Evolutionary conservation across 2,113 vertebrate species (phyloP).

Genomic region (Melanotaenia duboulayi): DNA sequence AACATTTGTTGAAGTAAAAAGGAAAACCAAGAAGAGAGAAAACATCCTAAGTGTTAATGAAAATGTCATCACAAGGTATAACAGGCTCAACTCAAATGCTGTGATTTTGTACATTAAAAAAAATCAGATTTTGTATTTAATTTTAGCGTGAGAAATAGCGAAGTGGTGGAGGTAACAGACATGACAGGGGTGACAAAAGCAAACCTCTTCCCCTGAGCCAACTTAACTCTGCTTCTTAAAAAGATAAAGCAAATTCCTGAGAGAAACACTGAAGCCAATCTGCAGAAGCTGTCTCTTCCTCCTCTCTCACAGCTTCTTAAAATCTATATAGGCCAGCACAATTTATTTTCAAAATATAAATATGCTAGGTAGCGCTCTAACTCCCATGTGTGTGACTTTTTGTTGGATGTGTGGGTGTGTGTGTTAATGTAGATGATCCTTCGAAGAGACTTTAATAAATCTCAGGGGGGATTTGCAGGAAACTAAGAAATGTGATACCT

Average conservation of each 20-base stretch:
- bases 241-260: constrained; percentile 59
- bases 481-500: constrained; percentile 47
- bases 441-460: constrained; percentile 66
- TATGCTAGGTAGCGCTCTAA: constrained; percentile 1
- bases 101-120: constrained; percentile 3
- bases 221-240: constrained; percentile 39
- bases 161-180: constrained; percentile 25
- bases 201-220: constrained; percentile 48
- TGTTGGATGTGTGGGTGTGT: constrained; percentile 8
- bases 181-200: constrained; percentile 26
- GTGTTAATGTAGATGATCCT: constrained; percentile 51
- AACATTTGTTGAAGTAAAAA: neutral
- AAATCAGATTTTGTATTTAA: neutral
- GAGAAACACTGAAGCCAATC: constrained; percentile 57
- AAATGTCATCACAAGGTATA: constrained; percentile 6
- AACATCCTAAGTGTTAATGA: constrained; percentile 41
- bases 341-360: constrained; percentile 41
- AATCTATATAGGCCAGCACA: neutral
- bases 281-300: constrained; percentile 11
- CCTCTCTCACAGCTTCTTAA: constrained; percentile 13
- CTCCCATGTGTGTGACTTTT: neutral
- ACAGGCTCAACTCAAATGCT: constrained; percentile 5
- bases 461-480: constrained; percentile 56
- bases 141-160: constrained; percentile 28
- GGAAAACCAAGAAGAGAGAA: constrained; percentile 18